Conservation (phyloP, 1,140 invertebrate species). For the Octopus sinensis region DNA sequence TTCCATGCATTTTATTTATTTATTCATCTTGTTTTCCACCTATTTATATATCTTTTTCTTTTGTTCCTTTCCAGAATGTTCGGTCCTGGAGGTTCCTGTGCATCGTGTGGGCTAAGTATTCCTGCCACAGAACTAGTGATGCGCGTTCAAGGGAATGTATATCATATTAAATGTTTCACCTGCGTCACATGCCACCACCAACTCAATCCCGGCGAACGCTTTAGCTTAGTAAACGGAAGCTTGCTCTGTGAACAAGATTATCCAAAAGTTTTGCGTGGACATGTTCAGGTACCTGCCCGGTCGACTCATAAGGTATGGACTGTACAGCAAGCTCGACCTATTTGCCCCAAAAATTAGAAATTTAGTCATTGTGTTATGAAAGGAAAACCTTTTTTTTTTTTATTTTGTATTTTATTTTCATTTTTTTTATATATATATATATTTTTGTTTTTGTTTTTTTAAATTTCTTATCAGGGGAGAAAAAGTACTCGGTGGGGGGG, state of each 20-base stretch:
- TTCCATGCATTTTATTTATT: background rate
- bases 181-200: slow-evolving; percentile 82
- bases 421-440: no score
- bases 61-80: slow-evolving; percentile 70
- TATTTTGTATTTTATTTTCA: no score
- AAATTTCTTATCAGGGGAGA: no score
- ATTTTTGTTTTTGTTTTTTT: no score
- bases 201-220: slow-evolving; percentile 82
- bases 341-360: background rate
- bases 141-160: slow-evolving; percentile 70
- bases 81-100: slow-evolving; percentile 79
- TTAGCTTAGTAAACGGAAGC: slow-evolving; percentile 76
- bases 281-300: slow-evolving; percentile 11
- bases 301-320: slow-evolving; percentile 17
- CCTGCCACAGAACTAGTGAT: slow-evolving; percentile 88
- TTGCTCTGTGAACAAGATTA: slow-evolving; percentile 86
- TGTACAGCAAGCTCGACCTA: background rate
- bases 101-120: slow-evolving; percentile 83
- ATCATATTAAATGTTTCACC: slow-evolving; percentile 84
- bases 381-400: no score
- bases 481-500: no score
- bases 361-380: no score
- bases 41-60: background rate
- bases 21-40: background rate
- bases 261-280: slow-evolving; percentile 76